Base-by-base conservation (phyloP, 2,888 invertebrate species). In the Oxyteleia sp. region DNA sequence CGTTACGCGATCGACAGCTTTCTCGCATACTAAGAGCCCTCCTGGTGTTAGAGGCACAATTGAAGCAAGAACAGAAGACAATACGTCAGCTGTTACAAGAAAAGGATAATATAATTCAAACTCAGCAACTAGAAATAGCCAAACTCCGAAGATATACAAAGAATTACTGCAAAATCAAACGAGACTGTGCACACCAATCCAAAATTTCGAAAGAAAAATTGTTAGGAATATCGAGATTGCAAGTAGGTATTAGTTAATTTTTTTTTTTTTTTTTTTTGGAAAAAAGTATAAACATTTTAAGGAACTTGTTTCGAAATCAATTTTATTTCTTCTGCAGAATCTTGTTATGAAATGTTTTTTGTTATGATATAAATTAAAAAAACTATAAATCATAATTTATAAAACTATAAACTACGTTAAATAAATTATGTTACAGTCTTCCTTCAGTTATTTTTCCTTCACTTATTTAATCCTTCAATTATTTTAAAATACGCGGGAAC, bases 51-150 rank as follows among this genome's bases (percentile, higher is more conserved):
- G 96, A 97, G 92, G 96, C 96, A 7, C 94, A 96, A 7, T 94
- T 97, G 20, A 95, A 95, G 55, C 95, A 96, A 90, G 97, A 97
- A 91, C 96, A 97, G 90, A 95, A 96, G 87, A 95, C 95, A 88
- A 96, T 97, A 85, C 95, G 95, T 78, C 95, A 95, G 71, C 95
- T 96, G 59, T 94, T 97, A 15, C 94, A 95, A 80, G 96, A 96
- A 90, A 96, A 96, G 90, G 96, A 97, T 90, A 95, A 95, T 89
- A 95, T 96, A 53, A 96, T 96, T 81, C 95, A 95, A 89, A 94
- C 95, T 72, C 97, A 96, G 90, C 95, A 95, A 88, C 94, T 95
- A 84, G 96, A 96, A 92, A 96, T 97, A 82, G 94, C 95, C 8
- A 95, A 95, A 91, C 94, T 96, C 26, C 94, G 96, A 88, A 87